Percentiles rank a stretch among this genome's conserved stretches.
Evolutionary conservation across 2,888 invertebrate genomes (phyloP).

Genomic region (Lasioglossum malachurum): DNA sequence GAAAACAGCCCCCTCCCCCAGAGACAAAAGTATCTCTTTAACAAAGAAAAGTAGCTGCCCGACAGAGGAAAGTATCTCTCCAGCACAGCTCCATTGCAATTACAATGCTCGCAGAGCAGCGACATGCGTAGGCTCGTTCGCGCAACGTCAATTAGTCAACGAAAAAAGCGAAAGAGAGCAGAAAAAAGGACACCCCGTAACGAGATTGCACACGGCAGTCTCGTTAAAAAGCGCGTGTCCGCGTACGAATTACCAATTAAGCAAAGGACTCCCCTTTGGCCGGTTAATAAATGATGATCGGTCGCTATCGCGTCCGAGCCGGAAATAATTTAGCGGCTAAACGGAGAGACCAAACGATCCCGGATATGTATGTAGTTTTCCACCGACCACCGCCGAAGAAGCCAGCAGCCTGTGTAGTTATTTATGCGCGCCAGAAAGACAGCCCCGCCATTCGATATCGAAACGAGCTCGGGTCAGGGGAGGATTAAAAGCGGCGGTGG

Average conservation of each 20-base stretch:
- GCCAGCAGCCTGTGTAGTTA: not conserved
- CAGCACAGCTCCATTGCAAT: not conserved
- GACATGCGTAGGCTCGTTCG: not conserved
- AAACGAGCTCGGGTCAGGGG: conserved; percentile 13
- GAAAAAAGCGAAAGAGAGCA: not conserved
- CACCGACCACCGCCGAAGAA: too few relatives aligned
- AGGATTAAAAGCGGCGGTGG: conserved; percentile 15
- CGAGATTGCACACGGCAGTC: not conserved
- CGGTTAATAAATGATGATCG: not conserved
- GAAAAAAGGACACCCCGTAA: not conserved
- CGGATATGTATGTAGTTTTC: not conserved
- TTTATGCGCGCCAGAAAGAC: conserved; percentile 2
- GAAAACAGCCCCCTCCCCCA: not conserved
- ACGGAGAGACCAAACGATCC: not conserved
- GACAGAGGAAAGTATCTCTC: not conserved
- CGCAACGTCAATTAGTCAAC: conserved; percentile 1
- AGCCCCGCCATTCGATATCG: conserved; percentile 12
- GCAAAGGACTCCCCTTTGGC: not conserved
- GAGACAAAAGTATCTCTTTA: not conserved
- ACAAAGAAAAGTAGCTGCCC: not conserved
- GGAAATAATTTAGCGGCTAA: not conserved
- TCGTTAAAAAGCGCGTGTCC: not conserved
- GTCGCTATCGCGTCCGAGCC: not conserved
- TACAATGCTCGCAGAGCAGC: not conserved
- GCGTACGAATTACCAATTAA: not conserved